A percentile compares a stretch with the other conserved stretches of the same genome.
Evolutionary conservation across 2,797 vertebrate genomes (phyloP).

Genomic region (Enteromius afrohamiltoni): DNA sequence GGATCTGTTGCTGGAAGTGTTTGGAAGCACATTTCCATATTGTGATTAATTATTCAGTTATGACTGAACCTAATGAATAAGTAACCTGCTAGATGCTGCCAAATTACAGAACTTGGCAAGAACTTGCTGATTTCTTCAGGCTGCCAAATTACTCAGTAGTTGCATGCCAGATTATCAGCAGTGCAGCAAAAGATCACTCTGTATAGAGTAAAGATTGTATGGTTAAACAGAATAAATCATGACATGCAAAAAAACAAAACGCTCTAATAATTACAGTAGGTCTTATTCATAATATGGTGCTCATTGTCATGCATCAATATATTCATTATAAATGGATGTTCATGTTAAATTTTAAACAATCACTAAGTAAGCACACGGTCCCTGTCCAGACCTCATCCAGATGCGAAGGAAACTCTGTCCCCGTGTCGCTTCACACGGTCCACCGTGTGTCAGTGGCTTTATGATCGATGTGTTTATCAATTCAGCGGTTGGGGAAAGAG

Average conservation of each 20-base stretch:
- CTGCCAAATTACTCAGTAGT: conserved; percentile 37
- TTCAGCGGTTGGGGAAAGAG: conserved; percentile 71
- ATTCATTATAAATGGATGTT: neutral
- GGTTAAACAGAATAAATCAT: conserved; percentile 3
- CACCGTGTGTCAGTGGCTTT: conserved; percentile 72
- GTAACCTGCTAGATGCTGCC: conserved; percentile 74
- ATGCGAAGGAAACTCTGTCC: conserved; percentile 65
- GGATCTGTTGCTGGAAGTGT: conserved; percentile 36
- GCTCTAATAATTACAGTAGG: neutral
- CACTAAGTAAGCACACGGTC: conserved; percentile 3
- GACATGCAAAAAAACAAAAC: neutral
- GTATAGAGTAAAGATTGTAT: neutral
- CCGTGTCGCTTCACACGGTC: conserved; percentile 61
- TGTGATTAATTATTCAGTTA: conserved; percentile 78
- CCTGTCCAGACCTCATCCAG: conserved; percentile 48
- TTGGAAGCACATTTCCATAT: conserved; percentile 63
- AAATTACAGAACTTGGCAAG: conserved; percentile 71
- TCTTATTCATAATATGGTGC: neutral
- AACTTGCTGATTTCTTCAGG: conserved; percentile 1
- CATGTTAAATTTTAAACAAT: neutral
- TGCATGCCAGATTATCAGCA: conserved; percentile 39
- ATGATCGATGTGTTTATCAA: conserved; percentile 81
- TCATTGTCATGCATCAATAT: neutral
- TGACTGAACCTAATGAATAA: conserved; percentile 79
- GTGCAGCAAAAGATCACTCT: conserved; percentile 30